Evolutionary conservation across 2,888 invertebrate genomes (phyloP).

Genomic region (Pterostichus niger): DNA sequence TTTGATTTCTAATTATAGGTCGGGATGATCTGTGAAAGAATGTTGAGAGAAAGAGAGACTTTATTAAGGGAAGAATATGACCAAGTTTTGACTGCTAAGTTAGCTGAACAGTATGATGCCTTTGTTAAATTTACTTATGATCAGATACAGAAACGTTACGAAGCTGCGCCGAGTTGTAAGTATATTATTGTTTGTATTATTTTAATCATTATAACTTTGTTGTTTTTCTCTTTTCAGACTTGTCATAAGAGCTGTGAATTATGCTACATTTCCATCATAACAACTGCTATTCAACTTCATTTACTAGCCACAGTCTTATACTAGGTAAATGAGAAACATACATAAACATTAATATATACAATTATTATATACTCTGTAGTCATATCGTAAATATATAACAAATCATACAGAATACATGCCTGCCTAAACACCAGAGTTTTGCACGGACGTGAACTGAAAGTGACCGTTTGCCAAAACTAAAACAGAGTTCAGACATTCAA

Average conservation of each 20-base stretch:
- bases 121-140: slow-evolving; percentile 99
- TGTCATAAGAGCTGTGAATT: slow-evolving; percentile 74
- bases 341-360: slow-evolving; percentile 70
- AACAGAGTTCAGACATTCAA: slow-evolving; percentile 31
- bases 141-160: slow-evolving; percentile 91
- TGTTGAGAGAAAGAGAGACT: slow-evolving; percentile 96
- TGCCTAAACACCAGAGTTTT: slow-evolving; percentile 66
- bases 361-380: slow-evolving; percentile 70
- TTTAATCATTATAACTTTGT: slow-evolving; percentile 1
- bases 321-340: slow-evolving; percentile 69
- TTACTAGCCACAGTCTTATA: slow-evolving; percentile 70
- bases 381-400: slow-evolving; percentile 68
- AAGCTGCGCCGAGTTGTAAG: slow-evolving; percentile 77
- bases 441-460: slow-evolving; percentile 54
- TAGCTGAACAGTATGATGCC: slow-evolving; percentile 99
- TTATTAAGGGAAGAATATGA: slow-evolving; percentile 97
- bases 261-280: slow-evolving; percentile 69
- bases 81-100: slow-evolving; percentile 92
- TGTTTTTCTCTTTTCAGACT: slow-evolving; percentile 73
- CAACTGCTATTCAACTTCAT: slow-evolving; percentile 71
- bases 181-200: slow-evolving; percentile 68
- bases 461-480: slow-evolving; percentile 57
- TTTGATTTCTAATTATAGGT: slow-evolving; percentile 80
- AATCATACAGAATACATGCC: slow-evolving; percentile 66
- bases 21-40: slow-evolving; percentile 97